A percentile compares a stretch with the other conserved stretches of the same genome.
phyloP scores from a whole-genome alignment of 2,797 vertebrate genomes.

The Acanthurus tractus region DNA sequence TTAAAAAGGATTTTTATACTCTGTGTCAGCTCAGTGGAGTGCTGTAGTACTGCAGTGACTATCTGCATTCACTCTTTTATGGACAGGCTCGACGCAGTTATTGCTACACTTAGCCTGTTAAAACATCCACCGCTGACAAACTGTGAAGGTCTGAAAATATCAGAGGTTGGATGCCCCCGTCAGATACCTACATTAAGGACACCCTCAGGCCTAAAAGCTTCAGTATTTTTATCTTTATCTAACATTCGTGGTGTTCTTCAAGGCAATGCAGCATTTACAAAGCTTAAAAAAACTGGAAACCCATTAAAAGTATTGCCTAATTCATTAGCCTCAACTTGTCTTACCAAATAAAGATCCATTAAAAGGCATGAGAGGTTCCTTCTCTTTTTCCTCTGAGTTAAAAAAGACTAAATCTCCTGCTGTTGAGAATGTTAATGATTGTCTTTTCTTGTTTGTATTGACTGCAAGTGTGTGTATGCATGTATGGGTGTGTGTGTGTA shows the following conservation, averaged over 20 bases:
- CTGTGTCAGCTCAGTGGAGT: neutral
- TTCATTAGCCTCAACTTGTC: slow-evolving; percentile 41
- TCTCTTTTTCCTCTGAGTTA: slow-evolving; percentile 22
- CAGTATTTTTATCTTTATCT: neutral
- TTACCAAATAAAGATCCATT: slow-evolving; percentile 20
- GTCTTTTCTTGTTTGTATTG: slow-evolving; percentile 19
- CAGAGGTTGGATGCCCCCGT: neutral
- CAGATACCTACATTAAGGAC: neutral
- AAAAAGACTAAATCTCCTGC: slow-evolving; percentile 42
- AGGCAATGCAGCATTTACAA: neutral
- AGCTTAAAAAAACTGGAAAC: slow-evolving; percentile 5
- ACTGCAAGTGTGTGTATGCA: neutral
- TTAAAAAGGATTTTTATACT: neutral
- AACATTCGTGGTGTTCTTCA: neutral
- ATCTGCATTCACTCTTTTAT: neutral
- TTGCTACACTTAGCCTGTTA: neutral
- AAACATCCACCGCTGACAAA: neutral
- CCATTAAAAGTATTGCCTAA: slow-evolving; percentile 1
- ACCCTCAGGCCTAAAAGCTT: neutral
- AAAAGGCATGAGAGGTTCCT: slow-evolving; percentile 32
- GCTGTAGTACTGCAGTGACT: neutral
- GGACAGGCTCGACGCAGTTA: neutral
- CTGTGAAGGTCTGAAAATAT: neutral
- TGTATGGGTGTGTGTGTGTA: neutral
- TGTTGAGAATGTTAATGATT: slow-evolving; percentile 45